phyloP scores from a whole-genome alignment of 2,888 invertebrate genomes.

The Pollenia labialis region DNA sequence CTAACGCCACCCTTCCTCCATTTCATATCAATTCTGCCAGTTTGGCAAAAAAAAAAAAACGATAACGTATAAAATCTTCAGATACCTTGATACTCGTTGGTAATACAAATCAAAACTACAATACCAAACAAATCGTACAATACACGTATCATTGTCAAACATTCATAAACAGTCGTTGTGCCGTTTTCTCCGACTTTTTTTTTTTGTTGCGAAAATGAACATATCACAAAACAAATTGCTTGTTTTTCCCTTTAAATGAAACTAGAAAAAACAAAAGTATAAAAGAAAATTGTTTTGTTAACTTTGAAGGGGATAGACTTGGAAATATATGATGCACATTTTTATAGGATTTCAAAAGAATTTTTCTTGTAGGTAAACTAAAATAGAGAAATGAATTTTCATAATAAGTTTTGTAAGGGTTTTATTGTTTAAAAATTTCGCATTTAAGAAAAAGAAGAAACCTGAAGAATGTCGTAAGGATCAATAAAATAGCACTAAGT shows the following conservation, averaged over 20 bases:
- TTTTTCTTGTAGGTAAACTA: too few species aligned
- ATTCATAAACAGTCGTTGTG: constrained; percentile 45
- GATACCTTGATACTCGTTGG: background rate
- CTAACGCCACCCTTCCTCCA: background rate
- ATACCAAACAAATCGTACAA: constrained; percentile 13
- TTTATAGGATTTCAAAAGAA: too few species aligned
- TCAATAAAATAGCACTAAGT: too few species aligned
- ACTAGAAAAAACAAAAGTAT: background rate
- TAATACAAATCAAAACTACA: background rate
- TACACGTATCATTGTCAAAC: constrained; percentile 60
- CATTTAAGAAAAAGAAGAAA: too few species aligned
- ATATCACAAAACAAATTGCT: constrained; percentile 3
- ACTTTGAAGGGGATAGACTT: background rate
- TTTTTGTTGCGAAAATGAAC: background rate
- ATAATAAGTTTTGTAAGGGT: too few species aligned
- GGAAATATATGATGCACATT: background rate
- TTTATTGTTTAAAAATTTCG: too few species aligned
- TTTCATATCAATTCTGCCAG: background rate
- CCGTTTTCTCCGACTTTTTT: background rate
- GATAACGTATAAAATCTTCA: constrained; percentile 11
- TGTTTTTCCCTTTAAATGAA: constrained; percentile 22
- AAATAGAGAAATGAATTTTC: too few species aligned
- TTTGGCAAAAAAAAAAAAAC: background rate
- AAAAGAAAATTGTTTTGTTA: too few species aligned
- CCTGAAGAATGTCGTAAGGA: too few species aligned